Base-by-base conservation (phyloP, 2,113 vertebrate genomes). In the Clarias magur region DNA sequence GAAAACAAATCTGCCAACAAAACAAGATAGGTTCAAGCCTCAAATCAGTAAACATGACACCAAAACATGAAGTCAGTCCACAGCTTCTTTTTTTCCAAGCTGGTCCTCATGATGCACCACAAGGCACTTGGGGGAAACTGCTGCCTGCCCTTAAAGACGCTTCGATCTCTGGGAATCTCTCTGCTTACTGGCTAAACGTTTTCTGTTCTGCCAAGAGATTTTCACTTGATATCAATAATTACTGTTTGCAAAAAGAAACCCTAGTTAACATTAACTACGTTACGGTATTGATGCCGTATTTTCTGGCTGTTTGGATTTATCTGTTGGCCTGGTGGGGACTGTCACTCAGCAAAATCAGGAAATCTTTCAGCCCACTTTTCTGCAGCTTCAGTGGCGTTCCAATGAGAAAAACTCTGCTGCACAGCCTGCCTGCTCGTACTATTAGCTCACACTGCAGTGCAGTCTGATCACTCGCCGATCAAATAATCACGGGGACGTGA, bases 381-480 rank as follows among this genome's bases (percentile, higher is more conserved):
- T 81, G 30, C 79, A 81, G 73, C 48, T 53, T 76, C 15, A 76
- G 53, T 76, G 42, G 53, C 27, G 48, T 30, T 27, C 56, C 48
- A 34, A 7, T 17, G 48, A 79, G 53, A 79, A 57, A 56, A 53
- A 1, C 75, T 79, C 25, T 56, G 75, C 34, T 53, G 23, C 73
- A n/a, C 70, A 54, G n/a, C 73, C 42, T 53, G 48, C 73, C 56
- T 30, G 54, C 30, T 62, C 1, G 21, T 42, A 62, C 57, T 5
- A 42, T 81, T 2, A 38, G 57, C 5, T 65, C 17, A 23, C 84
- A 30, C 25, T 79, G 75, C 73, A 79, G 84, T 68, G 76, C 76
- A 67, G n/a, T 67, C 63, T 80, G 62, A 25, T 57, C 76, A 21
- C 42, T 27, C 76, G 12, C 42, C 16, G 25, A 80, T 86, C 75